phyloP scores from a whole-genome alignment of 2,888 invertebrate genomes.

The Amphimallon solstitiale region DNA sequence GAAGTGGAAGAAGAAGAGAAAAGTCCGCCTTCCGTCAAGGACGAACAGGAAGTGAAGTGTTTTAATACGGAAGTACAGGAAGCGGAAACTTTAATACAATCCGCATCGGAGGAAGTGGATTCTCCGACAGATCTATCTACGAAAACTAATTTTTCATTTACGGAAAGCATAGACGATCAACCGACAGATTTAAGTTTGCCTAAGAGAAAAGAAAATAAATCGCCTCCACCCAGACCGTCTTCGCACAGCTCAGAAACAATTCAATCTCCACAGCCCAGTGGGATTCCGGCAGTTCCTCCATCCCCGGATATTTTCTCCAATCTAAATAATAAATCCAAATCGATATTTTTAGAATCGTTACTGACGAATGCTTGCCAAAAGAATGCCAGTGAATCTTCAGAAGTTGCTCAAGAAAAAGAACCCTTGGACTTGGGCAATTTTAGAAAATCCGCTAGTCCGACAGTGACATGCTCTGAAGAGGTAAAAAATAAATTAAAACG shows the following conservation, averaged over 20 bases:
- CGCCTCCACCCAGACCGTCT: slow-evolving; percentile 68
- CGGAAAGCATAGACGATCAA: slow-evolving; percentile 59
- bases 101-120: slow-evolving; percentile 22
- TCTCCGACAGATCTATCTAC: slow-evolving; percentile 49
- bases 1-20: slow-evolving; percentile 35
- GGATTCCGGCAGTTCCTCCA: slow-evolving; percentile 75
- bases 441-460: slow-evolving; percentile 75
- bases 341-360: slow-evolving; percentile 71
- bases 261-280: slow-evolving; percentile 79
- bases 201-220: slow-evolving; percentile 62
- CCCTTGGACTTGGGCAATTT: slow-evolving; percentile 76
- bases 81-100: slow-evolving; percentile 17
- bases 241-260: slow-evolving; percentile 77
- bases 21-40: slow-evolving; percentile 12
- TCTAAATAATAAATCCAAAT: slow-evolving; percentile 57
- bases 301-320: slow-evolving; percentile 74
- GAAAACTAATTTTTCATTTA: slow-evolving; percentile 52
- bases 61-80: not conserved
- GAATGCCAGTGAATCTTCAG: slow-evolving; percentile 57
- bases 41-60: slow-evolving; percentile 2
- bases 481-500: slow-evolving; percentile 66
- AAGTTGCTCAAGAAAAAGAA: slow-evolving; percentile 67
- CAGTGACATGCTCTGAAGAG: slow-evolving; percentile 80
- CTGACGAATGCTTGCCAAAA: slow-evolving; percentile 52
- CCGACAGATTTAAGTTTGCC: slow-evolving; percentile 71